Percentiles rank a stretch among this genome's conserved stretches.
Conservation (phyloP, 2,888 invertebrate species). For the Phalangium opilio region DNA sequence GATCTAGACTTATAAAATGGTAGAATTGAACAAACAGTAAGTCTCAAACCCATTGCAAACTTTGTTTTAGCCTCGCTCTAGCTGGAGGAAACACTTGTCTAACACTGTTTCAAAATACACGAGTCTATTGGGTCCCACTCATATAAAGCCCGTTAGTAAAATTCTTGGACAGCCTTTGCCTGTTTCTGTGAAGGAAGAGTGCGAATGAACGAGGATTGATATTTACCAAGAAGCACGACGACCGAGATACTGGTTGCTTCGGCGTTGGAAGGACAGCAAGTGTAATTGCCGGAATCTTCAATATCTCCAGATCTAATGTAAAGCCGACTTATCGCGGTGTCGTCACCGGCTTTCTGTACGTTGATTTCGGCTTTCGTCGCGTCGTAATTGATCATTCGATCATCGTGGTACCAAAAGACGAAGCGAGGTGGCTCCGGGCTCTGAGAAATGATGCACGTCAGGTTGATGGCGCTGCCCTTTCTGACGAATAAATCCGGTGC, state of each 20-base stretch:
- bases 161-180: background rate
- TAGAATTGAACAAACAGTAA: too few species aligned
- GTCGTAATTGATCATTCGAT: slow-evolving; percentile 83
- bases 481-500: slow-evolving; percentile 71
- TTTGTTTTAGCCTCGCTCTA: too few species aligned
- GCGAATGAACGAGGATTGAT: background rate
- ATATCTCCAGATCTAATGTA: slow-evolving; percentile 66
- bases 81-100: too few species aligned
- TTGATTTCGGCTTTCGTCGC: slow-evolving; percentile 51
- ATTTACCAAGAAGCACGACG: slow-evolving; percentile 63
- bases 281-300: slow-evolving; percentile 71
- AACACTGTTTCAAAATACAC: too few species aligned
- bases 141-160: too few species aligned
- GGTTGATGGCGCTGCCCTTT: slow-evolving; percentile 63
- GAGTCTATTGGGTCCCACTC: too few species aligned
- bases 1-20: too few species aligned
- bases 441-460: slow-evolving; percentile 79
- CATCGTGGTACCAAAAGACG: slow-evolving; percentile 90
- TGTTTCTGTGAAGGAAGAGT: background rate
- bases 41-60: too few species aligned
- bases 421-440: slow-evolving; percentile 83
- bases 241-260: slow-evolving; percentile 66
- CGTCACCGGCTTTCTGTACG: slow-evolving; percentile 64
- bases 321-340: slow-evolving; percentile 67
- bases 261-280: slow-evolving; percentile 69